Percentiles rank a stretch among this genome's conserved stretches.
phyloP scores from a whole-genome alignment of 2,888 invertebrate species.

The Drosophila ustulata region DNA sequence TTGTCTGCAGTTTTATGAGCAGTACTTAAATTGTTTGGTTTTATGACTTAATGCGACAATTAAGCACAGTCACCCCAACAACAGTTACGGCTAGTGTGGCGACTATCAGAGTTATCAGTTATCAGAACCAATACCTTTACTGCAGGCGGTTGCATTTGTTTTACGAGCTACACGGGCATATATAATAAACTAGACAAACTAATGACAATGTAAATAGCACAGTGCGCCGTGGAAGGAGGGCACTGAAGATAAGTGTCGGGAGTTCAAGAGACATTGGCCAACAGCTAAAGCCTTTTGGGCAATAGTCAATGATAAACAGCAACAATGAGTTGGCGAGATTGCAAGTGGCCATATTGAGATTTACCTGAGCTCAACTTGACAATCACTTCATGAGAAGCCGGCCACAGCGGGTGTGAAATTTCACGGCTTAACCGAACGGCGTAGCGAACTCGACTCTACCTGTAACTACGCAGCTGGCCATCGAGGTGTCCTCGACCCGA shows the following conservation, averaged over 20 bases:
- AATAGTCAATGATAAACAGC: constrained; percentile 29
- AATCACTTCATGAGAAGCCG: constrained; percentile 52
- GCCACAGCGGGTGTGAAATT: constrained; percentile 75
- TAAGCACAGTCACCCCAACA: constrained; percentile 30
- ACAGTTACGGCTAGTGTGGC: constrained; percentile 9
- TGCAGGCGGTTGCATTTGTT: constrained; percentile 47
- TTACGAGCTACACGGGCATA: constrained; percentile 49
- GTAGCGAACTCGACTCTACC: constrained; percentile 46
- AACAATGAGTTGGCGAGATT: constrained; percentile 42
- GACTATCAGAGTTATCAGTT: constrained; percentile 30
- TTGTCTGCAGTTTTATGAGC: constrained; percentile 26
- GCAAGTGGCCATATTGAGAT: constrained; percentile 33
- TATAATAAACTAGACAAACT: constrained; percentile 67
- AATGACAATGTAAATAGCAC: constrained; percentile 46
- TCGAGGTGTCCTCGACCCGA: constrained; percentile 30
- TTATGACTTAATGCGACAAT: constrained; percentile 57
- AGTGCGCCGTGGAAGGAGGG: neutral
- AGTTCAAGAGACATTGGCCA: constrained; percentile 21
- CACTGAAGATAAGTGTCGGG: neutral
- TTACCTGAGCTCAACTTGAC: constrained; percentile 45
- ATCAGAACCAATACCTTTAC: constrained; percentile 49
- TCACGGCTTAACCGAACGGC: constrained; percentile 58
- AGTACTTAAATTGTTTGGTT: constrained; percentile 35
- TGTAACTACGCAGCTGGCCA: constrained; percentile 30
- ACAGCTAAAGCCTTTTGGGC: constrained; percentile 30